Conservation (phyloP, 2,888 invertebrate genomes). For the Chirona hameri region DNA sequence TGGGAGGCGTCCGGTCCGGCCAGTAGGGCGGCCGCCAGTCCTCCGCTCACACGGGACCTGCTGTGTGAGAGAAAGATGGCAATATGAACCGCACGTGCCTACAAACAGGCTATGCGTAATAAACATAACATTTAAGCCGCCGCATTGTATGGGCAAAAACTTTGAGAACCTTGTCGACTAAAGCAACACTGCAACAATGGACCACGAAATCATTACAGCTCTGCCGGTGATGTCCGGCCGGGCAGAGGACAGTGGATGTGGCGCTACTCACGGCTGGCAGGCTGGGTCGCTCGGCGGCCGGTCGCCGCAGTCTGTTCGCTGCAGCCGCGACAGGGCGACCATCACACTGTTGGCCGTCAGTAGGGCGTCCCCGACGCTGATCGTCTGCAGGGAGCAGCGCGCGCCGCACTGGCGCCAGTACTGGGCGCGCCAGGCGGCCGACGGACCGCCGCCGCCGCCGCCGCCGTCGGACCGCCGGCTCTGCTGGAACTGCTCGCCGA, state of each 20-base stretch:
- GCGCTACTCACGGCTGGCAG: background rate
- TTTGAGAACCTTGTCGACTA: too few relatives aligned
- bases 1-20: background rate
- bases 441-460: background rate
- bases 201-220: too few relatives aligned
- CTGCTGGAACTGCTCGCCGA: background rate
- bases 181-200: too few relatives aligned
- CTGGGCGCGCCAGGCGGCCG: background rate
- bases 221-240: too few relatives aligned
- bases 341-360: background rate
- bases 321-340: background rate
- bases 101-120: too few relatives aligned
- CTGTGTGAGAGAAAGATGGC: too few relatives aligned
- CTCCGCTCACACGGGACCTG: background rate
- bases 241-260: too few relatives aligned
- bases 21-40: background rate
- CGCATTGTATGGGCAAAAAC: too few relatives aligned
- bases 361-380: background rate
- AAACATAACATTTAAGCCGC: too few relatives aligned
- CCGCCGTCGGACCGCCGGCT: background rate
- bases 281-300: background rate
- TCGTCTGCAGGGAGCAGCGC: background rate
- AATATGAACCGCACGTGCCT: too few relatives aligned
- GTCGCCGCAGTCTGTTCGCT: background rate
- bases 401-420: slow-evolving; percentile 24